Percentiles rank a stretch among this genome's conserved stretches.
Conservation (phyloP, 2,888 invertebrate genomes). For the Chrysodeixis includens region DNA sequence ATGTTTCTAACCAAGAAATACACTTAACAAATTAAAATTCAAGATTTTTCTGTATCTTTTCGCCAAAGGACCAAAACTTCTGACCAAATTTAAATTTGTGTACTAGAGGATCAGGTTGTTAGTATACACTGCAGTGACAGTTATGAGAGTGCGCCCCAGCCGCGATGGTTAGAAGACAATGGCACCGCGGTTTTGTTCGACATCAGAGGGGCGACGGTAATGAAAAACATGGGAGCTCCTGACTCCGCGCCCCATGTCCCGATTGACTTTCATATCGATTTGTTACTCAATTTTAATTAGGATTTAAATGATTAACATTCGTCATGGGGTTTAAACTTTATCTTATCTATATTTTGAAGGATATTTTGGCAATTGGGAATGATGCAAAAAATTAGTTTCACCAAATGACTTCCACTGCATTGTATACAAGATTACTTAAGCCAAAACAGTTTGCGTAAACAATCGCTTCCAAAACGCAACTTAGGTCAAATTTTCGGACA, state of each 20-base stretch:
- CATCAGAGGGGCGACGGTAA: constrained; percentile 72
- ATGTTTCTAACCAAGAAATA: background rate
- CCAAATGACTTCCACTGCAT: background rate
- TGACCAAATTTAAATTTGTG: background rate
- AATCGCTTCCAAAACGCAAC: background rate
- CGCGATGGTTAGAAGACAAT: constrained; percentile 81
- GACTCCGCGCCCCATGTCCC: constrained; percentile 59
- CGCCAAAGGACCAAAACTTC: background rate
- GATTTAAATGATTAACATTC: constrained; percentile 46
- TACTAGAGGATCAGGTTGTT: no score
- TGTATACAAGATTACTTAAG: background rate
- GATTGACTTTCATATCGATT: constrained; percentile 57
- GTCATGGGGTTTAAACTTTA: background rate
- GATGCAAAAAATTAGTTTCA: no score
- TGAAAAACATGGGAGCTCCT: constrained; percentile 80
- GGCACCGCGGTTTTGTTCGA: constrained; percentile 75
- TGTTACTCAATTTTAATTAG: constrained; percentile 29
- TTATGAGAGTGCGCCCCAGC: constrained; percentile 50
- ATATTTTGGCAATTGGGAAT: no score
- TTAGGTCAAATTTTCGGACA: background rate
- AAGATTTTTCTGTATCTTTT: background rate
- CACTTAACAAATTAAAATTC: background rate
- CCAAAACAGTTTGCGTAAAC: background rate
- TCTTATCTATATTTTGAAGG: background rate
- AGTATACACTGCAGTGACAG: constrained; percentile 25